Conservation (phyloP, 2,888 invertebrate genomes). For the Euplexia lucipara region DNA sequence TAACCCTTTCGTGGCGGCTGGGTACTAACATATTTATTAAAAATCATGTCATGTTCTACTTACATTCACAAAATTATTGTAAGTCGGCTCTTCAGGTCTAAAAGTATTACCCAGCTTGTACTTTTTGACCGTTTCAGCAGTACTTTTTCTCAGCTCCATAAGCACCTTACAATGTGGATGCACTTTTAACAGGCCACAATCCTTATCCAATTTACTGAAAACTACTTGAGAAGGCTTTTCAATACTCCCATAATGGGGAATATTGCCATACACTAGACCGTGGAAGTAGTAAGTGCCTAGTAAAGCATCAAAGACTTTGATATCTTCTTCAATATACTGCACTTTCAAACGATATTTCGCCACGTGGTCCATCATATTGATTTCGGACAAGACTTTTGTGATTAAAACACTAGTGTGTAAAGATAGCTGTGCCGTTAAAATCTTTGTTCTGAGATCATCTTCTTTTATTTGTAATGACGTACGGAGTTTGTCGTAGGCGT, state of each 20-base stretch:
- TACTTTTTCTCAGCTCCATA: constrained; percentile 78
- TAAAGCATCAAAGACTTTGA: constrained; percentile 90
- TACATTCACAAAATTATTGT: constrained; percentile 90
- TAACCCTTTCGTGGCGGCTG: too few relatives aligned
- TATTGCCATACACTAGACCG: constrained; percentile 78
- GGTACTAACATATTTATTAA: too few relatives aligned
- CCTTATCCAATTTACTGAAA: constrained; percentile 66
- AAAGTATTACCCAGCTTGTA: constrained; percentile 90
- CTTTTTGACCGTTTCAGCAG: constrained; percentile 79
- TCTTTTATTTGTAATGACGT: constrained; percentile 40
- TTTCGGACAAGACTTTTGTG: constrained; percentile 90
- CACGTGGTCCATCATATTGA: constrained; percentile 95
- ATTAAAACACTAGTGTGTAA: constrained; percentile 90
- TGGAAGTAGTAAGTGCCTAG: constrained; percentile 91
- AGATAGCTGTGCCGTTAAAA: constrained; percentile 77
- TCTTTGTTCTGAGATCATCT: constrained; percentile 68
- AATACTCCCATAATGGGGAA: constrained; percentile 78
- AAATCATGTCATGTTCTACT: constrained; percentile 51
- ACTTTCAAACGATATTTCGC: constrained; percentile 94
- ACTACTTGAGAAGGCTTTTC: constrained; percentile 73
- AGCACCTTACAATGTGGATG: constrained; percentile 87
- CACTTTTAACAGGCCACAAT: constrained; percentile 73
- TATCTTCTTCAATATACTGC: constrained; percentile 93
- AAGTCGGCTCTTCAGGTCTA: constrained; percentile 88
- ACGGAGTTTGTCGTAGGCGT: constrained; percentile 68